phyloP scores from a whole-genome alignment of 2,888 invertebrate species.

The Pteria penguin region DNA sequence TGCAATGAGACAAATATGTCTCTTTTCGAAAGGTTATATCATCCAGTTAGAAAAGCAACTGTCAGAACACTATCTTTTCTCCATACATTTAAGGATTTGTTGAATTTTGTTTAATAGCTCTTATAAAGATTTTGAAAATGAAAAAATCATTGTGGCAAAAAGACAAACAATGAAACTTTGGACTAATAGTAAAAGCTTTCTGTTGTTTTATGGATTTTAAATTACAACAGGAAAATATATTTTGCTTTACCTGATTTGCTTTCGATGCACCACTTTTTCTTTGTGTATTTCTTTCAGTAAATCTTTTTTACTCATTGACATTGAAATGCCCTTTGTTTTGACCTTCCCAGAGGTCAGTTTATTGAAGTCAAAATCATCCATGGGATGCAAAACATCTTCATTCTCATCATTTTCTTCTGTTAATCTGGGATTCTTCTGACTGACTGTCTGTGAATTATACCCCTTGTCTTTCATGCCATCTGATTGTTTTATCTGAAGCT shows the following conservation, averaged over 20 bases:
- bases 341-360: neutral
- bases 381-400: neutral
- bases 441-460: neutral
- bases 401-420: neutral
- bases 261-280: conserved; percentile 68
- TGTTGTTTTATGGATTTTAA: neutral
- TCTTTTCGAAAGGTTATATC: too few relatives aligned
- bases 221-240: neutral
- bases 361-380: neutral
- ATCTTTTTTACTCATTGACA: conserved; percentile 66
- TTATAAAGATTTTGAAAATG: too few relatives aligned
- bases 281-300: conserved; percentile 66
- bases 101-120: too few relatives aligned
- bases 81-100: too few relatives aligned
- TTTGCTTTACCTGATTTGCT: conserved; percentile 62
- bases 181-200: too few relatives aligned
- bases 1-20: too few relatives aligned
- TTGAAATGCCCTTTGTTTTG: conserved; percentile 4
- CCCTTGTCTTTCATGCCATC: neutral
- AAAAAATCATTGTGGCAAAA: too few relatives aligned
- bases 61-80: too few relatives aligned
- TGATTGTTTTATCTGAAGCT: conserved; percentile 46
- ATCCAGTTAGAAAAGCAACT: too few relatives aligned
- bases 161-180: too few relatives aligned
- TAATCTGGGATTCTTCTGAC: neutral